A percentile compares a stretch with the other conserved stretches of the same genome.
These are phyloP conservation scores for Parasteatoda lunata DNA, from an alignment of 2,888 invertebrate species.

Conservation along the genomic window DNA sequence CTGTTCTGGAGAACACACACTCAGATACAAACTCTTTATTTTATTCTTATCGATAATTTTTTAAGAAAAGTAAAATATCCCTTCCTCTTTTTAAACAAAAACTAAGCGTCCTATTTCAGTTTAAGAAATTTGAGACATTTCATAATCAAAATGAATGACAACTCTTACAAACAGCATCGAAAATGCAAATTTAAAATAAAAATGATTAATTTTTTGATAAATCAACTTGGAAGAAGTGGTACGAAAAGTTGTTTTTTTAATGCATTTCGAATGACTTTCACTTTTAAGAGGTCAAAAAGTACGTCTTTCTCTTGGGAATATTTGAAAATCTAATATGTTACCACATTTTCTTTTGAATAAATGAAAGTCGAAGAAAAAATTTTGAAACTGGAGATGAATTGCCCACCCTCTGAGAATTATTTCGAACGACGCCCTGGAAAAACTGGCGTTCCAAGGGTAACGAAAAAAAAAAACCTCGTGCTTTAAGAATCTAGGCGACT, in stretches of 20 bases:
- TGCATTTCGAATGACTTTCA: background rate
- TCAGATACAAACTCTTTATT: no score
- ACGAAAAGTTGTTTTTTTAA: background rate
- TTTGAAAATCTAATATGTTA: conserved; percentile 51
- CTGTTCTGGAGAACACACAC: no score
- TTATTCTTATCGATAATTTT: no score
- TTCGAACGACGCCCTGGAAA: conserved; percentile 48
- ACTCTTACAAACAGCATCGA: background rate
- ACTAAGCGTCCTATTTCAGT: background rate
- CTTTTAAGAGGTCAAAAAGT: conserved; percentile 23
- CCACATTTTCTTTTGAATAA: conserved; percentile 37
- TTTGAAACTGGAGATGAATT: conserved; percentile 39
- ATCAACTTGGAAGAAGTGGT: background rate
- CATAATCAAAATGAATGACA: background rate
- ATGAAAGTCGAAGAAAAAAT: conserved; percentile 23
- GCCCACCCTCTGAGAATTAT: conserved; percentile 56
- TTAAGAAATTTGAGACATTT: background rate
- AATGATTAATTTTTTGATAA: background rate
- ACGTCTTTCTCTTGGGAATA: conserved; percentile 30
- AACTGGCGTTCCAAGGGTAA: conserved; percentile 30
- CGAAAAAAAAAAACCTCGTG: no score
- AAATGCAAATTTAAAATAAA: background rate
- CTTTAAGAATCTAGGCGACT: conserved; percentile 51
- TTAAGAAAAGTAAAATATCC: no score
- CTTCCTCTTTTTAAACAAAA: no score